Conservation (phyloP, 2,888 invertebrate genomes). For the Drosophila borealis region DNA sequence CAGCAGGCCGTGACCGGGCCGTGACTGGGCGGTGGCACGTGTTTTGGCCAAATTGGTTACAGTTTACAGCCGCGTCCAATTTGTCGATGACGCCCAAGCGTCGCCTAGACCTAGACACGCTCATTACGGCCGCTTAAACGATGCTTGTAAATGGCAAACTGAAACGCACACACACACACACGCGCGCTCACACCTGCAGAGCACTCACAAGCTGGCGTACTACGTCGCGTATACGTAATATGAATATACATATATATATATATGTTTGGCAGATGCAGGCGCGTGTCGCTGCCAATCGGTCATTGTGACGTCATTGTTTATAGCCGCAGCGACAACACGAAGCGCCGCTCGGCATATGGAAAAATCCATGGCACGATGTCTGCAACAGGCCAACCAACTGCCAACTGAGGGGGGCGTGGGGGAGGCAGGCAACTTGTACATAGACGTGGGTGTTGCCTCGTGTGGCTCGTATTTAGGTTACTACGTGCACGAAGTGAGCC, state of each 20-base stretch:
- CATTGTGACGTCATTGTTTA: slow-evolving; percentile 71
- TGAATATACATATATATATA: background rate
- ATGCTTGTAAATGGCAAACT: slow-evolving; percentile 10
- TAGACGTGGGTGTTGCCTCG: slow-evolving; percentile 44
- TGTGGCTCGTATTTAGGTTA: slow-evolving; percentile 72
- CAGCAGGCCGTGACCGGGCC: slow-evolving; percentile 5
- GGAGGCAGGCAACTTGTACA: background rate
- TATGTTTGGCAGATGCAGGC: slow-evolving; percentile 40
- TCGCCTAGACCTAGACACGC: slow-evolving; percentile 57
- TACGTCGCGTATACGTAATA: slow-evolving; percentile 70
- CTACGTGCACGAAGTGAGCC: slow-evolving; percentile 61
- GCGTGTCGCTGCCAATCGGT: slow-evolving; percentile 56
- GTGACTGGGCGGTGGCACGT: slow-evolving; percentile 33
- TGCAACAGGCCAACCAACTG: background rate
- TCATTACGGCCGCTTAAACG: slow-evolving; percentile 42
- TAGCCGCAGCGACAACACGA: slow-evolving; percentile 34
- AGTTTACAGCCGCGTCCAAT: slow-evolving; percentile 59
- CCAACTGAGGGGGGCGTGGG: background rate
- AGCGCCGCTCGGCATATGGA: slow-evolving; percentile 27
- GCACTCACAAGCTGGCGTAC: slow-evolving; percentile 9
- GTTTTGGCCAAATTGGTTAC: slow-evolving; percentile 63
- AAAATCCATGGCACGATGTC: slow-evolving; percentile 35
- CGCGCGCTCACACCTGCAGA: background rate
- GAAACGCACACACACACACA: background rate
- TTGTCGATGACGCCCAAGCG: slow-evolving; percentile 61